Percentiles rank a stretch among this genome's conserved stretches.
Evolutionary conservation across 2,797 vertebrate species (phyloP).

Genomic region (Enoplosus armatus): DNA sequence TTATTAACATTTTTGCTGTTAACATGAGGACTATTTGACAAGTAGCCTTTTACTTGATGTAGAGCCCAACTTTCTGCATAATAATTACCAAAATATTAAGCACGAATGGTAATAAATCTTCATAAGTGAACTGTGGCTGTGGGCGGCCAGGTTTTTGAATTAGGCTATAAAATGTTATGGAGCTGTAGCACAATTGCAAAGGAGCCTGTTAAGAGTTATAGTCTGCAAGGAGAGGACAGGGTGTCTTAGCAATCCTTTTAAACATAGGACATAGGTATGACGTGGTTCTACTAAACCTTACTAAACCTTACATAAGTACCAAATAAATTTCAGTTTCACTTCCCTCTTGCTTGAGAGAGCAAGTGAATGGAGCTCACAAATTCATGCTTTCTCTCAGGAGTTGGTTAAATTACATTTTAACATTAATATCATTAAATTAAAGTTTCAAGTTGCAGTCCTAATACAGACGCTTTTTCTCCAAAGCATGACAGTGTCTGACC

Average conservation of each 20-base stretch:
- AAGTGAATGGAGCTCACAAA: too few species aligned
- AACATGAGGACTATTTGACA: not conserved
- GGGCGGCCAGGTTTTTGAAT: not conserved
- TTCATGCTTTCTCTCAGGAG: not conserved
- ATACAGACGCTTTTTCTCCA: not conserved
- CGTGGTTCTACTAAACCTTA: not conserved
- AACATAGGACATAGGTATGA: not conserved
- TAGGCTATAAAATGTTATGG: constrained; percentile 2
- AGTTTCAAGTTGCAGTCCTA: not conserved
- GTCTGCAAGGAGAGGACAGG: not conserved
- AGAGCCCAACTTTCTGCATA: not conserved
- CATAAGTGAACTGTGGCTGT: constrained; percentile 4
- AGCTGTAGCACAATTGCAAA: not conserved
- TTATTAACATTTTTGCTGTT: not conserved
- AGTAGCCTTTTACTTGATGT: not conserved
- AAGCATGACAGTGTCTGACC: constrained; percentile 2
- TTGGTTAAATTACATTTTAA: constrained; percentile 10
- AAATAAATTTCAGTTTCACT: not conserved
- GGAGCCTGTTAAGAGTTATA: not conserved
- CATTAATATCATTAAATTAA: constrained; percentile 8
- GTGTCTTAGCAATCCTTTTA: not conserved
- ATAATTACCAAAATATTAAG: constrained; percentile 13
- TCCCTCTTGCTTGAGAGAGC: too few species aligned
- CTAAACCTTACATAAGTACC: not conserved
- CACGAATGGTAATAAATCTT: not conserved